phyloP scores from a whole-genome alignment of 2,888 invertebrate species.

The Polietes domitor region DNA sequence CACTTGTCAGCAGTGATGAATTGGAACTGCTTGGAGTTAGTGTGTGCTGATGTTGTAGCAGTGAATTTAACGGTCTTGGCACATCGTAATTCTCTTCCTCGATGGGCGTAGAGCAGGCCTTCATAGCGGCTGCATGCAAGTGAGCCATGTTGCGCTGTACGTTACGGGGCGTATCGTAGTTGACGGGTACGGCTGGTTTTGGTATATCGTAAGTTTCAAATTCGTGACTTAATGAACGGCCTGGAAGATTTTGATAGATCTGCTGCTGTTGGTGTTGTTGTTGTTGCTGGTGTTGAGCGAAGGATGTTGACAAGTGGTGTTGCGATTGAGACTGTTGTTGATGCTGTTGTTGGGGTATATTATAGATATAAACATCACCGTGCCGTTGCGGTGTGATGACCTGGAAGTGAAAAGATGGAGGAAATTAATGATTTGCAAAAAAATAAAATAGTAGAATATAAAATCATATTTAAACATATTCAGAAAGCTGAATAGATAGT shows the following conservation, averaged over 20 bases:
- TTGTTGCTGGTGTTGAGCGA: slow-evolving; percentile 80
- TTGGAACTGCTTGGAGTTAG: slow-evolving; percentile 86
- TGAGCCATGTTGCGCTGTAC: slow-evolving; percentile 77
- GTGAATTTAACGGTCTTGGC: slow-evolving; percentile 82
- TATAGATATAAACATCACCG: slow-evolving; percentile 88
- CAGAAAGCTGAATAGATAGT: not conserved
- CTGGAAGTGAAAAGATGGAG: slow-evolving; percentile 80
- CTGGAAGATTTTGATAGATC: slow-evolving; percentile 75
- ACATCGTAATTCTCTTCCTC: slow-evolving; percentile 85
- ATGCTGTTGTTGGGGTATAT: slow-evolving; percentile 82
- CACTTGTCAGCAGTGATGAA: slow-evolving; percentile 85
- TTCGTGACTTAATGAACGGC: slow-evolving; percentile 74
- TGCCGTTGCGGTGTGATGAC: slow-evolving; percentile 87
- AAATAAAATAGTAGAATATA: not conserved
- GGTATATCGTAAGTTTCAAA: slow-evolving; percentile 83
- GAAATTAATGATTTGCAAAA: not conserved
- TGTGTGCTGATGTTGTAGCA: slow-evolving; percentile 81
- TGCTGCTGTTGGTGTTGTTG: slow-evolving; percentile 62
- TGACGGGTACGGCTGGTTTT: slow-evolving; percentile 83
- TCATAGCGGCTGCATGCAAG: slow-evolving; percentile 79
- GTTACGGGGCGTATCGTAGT: slow-evolving; percentile 82
- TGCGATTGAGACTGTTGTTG: slow-evolving; percentile 59
- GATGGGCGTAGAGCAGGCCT: slow-evolving; percentile 74
- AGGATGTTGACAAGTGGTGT: slow-evolving; percentile 77
- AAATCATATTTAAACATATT: slow-evolving; percentile 11